Conservation (phyloP, 2,797 vertebrate species). For the Gephyroberyx darwinii region DNA sequence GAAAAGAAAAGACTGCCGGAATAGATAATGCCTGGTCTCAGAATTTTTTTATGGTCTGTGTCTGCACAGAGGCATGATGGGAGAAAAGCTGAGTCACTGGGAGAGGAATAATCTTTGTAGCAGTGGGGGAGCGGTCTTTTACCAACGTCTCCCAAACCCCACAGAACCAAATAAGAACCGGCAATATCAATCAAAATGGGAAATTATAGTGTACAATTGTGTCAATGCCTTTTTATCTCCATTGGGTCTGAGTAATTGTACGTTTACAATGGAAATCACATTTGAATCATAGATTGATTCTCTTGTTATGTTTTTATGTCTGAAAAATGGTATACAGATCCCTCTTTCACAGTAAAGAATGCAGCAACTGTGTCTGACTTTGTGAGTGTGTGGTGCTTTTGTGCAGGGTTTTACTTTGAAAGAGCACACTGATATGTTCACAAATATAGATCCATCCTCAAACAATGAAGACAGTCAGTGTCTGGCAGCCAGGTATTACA, state of each 20-base stretch:
- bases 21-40: slow-evolving; percentile 42
- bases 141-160: slow-evolving; percentile 32
- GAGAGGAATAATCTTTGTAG: slow-evolving; percentile 54
- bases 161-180: slow-evolving; percentile 9
- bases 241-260: slow-evolving; percentile 27
- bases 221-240: slow-evolving; percentile 45
- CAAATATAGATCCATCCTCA: slow-evolving; percentile 30
- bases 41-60: slow-evolving; percentile 39
- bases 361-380: neutral
- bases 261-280: slow-evolving; percentile 19
- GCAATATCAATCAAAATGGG: slow-evolving; percentile 60
- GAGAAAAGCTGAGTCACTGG: slow-evolving; percentile 70
- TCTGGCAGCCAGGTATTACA: slow-evolving; percentile 60
- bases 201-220: slow-evolving; percentile 53
- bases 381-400: slow-evolving; percentile 25
- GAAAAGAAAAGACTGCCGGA: slow-evolving; percentile 14
- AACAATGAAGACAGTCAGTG: slow-evolving; percentile 36
- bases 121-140: slow-evolving; percentile 39
- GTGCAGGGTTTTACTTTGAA: slow-evolving; percentile 14
- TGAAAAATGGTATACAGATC: slow-evolving; percentile 11
- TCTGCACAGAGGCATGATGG: slow-evolving; percentile 60
- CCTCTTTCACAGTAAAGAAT: slow-evolving; percentile 17
- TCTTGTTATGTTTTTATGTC: slow-evolving; percentile 23
- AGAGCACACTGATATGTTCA: slow-evolving; percentile 4
- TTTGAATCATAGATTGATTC: slow-evolving; percentile 45